Percentiles rank a stretch among this genome's conserved stretches.
phyloP scores from a whole-genome alignment of 1,140 invertebrate genomes.

The Solen grandis region DNA sequence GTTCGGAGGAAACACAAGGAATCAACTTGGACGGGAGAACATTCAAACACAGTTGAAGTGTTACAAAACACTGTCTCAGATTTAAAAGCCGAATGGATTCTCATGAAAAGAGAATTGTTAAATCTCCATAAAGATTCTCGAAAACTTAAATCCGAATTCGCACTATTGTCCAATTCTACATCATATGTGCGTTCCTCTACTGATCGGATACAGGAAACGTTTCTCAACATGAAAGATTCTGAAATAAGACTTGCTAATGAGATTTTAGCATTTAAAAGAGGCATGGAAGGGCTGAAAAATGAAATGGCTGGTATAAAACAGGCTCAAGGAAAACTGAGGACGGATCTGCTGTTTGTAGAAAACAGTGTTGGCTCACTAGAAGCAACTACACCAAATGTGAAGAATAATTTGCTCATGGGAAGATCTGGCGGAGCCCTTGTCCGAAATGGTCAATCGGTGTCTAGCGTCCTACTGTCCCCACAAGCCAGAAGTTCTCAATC shows the following conservation, averaged over 20 bases:
- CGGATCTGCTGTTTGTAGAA: neutral
- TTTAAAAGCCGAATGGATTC: constrained; percentile 79
- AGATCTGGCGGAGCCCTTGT: too few relatives aligned
- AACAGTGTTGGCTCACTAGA: constrained; percentile 24
- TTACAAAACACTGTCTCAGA: constrained; percentile 70
- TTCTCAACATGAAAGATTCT: constrained; percentile 4
- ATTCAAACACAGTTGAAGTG: constrained; percentile 40
- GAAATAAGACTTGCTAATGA: neutral
- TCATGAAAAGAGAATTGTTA: constrained; percentile 78
- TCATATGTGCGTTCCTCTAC: neutral
- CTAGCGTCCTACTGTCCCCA: too few relatives aligned
- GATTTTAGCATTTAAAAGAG: constrained; percentile 16
- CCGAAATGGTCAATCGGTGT: too few relatives aligned
- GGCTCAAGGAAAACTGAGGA: constrained; percentile 9
- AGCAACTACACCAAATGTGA: too few relatives aligned
- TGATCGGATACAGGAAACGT: neutral
- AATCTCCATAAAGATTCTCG: constrained; percentile 36
- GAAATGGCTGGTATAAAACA: constrained; percentile 22
- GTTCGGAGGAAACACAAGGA: constrained; percentile 20
- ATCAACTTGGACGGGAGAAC: constrained; percentile 26
- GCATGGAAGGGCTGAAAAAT: constrained; percentile 15
- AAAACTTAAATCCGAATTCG: constrained; percentile 20
- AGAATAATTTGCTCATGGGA: too few relatives aligned
- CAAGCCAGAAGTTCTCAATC: too few relatives aligned
- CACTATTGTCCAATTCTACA: constrained; percentile 22